phyloP scores from a whole-genome alignment of 2,113 vertebrate species.

The Ceuthmochares aereus region DNA sequence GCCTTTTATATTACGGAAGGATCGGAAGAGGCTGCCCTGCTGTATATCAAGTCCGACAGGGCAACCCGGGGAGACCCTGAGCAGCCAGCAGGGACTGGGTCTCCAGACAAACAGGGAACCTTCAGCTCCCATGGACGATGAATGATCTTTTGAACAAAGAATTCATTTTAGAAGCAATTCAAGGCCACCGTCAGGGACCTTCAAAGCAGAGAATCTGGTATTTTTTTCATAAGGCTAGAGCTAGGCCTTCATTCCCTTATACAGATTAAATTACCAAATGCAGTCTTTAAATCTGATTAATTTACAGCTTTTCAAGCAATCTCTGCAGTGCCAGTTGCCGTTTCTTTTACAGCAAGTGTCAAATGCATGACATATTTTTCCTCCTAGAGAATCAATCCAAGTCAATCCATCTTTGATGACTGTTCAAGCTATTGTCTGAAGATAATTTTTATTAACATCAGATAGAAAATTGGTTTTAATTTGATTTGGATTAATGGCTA shows the following conservation, averaged over 20 bases:
- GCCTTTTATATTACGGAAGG: not conserved
- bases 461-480: not conserved
- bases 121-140: constrained; percentile 4
- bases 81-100: not conserved
- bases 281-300: constrained; percentile 59
- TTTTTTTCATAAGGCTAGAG: constrained; percentile 7
- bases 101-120: not conserved
- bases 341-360: constrained; percentile 48
- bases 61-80: constrained; percentile 15
- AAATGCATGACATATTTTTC: constrained; percentile 44
- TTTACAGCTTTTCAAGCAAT: constrained; percentile 57
- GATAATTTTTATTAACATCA: not conserved
- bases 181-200: constrained; percentile 28
- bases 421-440: not conserved
- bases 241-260: not conserved
- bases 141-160: constrained; percentile 44
- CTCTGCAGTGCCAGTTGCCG: not conserved
- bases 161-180: constrained; percentile 49
- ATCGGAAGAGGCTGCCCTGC: not conserved
- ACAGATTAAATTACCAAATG: constrained; percentile 48
- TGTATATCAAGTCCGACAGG: not conserved
- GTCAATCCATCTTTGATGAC: constrained; percentile 12
- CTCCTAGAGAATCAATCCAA: constrained; percentile 25
- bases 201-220: not conserved
- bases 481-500: constrained; percentile 11